Conservation (phyloP, 2,888 invertebrate genomes). For the Flexamia atlantica region DNA sequence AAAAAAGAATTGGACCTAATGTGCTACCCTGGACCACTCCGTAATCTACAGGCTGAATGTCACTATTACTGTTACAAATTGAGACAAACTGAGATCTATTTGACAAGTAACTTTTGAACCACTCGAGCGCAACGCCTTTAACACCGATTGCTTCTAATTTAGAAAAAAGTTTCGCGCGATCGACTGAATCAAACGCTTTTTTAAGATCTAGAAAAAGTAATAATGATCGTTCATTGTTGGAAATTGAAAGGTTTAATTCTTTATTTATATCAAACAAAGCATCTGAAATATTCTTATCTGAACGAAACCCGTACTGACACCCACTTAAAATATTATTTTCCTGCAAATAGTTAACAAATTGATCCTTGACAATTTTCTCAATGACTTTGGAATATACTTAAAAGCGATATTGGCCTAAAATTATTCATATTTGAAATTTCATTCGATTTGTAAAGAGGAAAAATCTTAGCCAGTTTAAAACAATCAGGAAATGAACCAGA, state of each 20-base stretch:
- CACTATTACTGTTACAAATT: constrained; percentile 10
- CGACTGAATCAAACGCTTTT: constrained; percentile 58
- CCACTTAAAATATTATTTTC: constrained; percentile 39
- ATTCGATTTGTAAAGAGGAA: constrained; percentile 54
- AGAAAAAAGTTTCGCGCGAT: constrained; percentile 32
- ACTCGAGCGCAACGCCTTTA: constrained; percentile 29
- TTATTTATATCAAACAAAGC: constrained; percentile 51
- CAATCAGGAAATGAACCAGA: constrained; percentile 59
- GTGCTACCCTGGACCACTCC: constrained; percentile 48
- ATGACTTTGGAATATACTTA: constrained; percentile 41
- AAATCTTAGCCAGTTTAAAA: constrained; percentile 57
- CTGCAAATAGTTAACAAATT: constrained; percentile 18
- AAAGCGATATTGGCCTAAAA: constrained; percentile 55
- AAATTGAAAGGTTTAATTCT: constrained; percentile 2
- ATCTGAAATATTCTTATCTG: constrained; percentile 48
- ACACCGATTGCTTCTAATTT: constrained; percentile 53
- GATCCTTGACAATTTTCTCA: constrained; percentile 56
- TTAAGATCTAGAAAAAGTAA: constrained; percentile 57
- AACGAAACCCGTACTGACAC: constrained; percentile 53
- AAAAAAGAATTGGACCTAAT: constrained; percentile 49
- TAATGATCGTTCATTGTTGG: background rate
- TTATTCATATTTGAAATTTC: constrained; percentile 51
- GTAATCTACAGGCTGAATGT: constrained; percentile 16
- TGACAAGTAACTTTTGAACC: constrained; percentile 56
- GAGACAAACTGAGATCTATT: constrained; percentile 51